Conservation (phyloP, 2,888 invertebrate species). For the Bembecia ichneumoniformis region DNA sequence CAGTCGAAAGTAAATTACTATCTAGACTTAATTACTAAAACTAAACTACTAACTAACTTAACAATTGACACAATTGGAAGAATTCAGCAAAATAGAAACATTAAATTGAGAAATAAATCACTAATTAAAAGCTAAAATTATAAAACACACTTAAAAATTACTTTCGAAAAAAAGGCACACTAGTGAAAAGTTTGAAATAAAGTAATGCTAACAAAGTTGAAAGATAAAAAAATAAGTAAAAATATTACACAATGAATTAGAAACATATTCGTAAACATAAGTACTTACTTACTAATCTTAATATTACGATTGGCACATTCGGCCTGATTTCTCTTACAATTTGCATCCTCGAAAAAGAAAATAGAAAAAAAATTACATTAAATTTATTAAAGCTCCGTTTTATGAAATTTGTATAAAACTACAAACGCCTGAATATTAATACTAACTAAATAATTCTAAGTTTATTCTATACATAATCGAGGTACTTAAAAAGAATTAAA, state of each 20-base stretch:
- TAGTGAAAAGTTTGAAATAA: too few species aligned
- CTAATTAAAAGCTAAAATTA: background rate
- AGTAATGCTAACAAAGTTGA: too few species aligned
- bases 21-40: constrained; percentile 16
- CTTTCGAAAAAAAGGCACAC: too few species aligned
- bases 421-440: too few species aligned
- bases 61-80: constrained; percentile 41
- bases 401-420: too few species aligned
- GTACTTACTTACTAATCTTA: background rate
- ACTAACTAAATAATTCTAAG: too few species aligned
- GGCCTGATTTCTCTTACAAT: constrained; percentile 42
- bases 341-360: background rate
- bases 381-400: background rate
- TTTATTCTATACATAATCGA: too few species aligned
- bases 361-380: background rate
- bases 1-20: constrained; percentile 38
- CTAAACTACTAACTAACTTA: constrained; percentile 13
- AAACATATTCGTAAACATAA: too few species aligned
- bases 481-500: too few species aligned
- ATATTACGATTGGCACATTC: constrained; percentile 54
- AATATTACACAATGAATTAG: too few species aligned
- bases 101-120: constrained; percentile 11
- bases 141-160: background rate
- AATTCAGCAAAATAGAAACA: constrained; percentile 29
- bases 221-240: too few species aligned